These are phyloP conservation scores for Tuta absoluta DNA, from an alignment of 2,888 invertebrate genomes.

Conservation along the genomic window DNA sequence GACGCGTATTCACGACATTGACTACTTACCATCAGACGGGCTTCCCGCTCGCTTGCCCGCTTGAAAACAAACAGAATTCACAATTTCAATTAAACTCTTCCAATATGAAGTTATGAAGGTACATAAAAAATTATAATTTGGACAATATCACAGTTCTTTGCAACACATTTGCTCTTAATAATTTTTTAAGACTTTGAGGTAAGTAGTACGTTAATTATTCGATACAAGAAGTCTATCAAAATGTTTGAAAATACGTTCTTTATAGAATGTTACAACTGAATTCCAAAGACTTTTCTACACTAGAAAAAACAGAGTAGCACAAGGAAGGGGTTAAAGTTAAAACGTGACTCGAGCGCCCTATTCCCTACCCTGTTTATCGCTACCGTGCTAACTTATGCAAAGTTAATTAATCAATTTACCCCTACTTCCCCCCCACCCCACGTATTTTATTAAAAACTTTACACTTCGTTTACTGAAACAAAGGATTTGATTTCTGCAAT, in stretches of 20 bases:
- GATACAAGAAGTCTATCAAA: too few species aligned
- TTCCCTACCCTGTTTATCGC: conserved; percentile 58
- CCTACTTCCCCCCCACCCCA: conserved; percentile 33
- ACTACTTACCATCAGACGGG: conserved; percentile 16
- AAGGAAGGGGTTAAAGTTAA: conserved; percentile 25
- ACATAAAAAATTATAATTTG: too few species aligned
- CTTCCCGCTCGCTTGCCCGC: conserved; percentile 26
- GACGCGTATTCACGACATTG: conserved; percentile 12
- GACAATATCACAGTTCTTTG: too few species aligned
- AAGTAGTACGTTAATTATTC: too few species aligned
- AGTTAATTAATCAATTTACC: conserved; percentile 78
- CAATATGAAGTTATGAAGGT: too few species aligned
- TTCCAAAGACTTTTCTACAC: too few species aligned
- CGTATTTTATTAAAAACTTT: conserved; percentile 25
- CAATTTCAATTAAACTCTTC: conserved; percentile 4
- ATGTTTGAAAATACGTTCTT: too few species aligned
- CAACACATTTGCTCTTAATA: too few species aligned
- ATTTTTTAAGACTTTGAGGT: too few species aligned
- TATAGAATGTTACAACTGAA: too few species aligned
- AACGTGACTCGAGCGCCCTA: conserved; percentile 69
- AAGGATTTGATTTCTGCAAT: neutral
- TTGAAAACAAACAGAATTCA: conserved; percentile 25
- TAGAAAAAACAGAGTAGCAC: too few species aligned
- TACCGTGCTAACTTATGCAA: conserved; percentile 74
- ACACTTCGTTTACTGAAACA: neutral